These are phyloP conservation scores for Anser cygnoides DNA, from an alignment of 2,113 vertebrate genomes.

Conservation along the genomic window DNA sequence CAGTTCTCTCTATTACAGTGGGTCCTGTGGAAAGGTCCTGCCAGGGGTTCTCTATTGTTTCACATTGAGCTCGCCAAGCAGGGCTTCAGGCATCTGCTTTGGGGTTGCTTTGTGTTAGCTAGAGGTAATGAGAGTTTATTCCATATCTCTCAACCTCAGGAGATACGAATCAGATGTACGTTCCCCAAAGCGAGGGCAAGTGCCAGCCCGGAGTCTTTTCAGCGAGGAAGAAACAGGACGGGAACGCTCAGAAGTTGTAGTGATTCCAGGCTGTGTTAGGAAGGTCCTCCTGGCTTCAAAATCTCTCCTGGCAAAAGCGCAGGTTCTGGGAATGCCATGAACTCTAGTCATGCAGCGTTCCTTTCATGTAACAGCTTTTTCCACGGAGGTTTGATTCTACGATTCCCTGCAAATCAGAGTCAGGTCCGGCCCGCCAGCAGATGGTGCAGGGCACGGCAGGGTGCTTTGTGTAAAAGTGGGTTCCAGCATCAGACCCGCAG, in stretches of 20 bases:
- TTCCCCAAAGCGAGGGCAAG: not conserved
- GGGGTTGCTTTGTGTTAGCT: not conserved
- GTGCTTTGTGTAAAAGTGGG: not conserved
- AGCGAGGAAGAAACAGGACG: not conserved
- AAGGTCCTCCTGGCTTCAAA: not conserved
- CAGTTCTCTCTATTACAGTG: not conserved
- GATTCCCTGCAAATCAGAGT: not conserved
- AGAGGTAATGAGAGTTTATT: not conserved
- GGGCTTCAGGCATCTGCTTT: not conserved
- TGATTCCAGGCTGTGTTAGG: not conserved
- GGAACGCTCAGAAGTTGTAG: not conserved
- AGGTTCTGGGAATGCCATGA: not conserved
- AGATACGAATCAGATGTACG: not conserved
- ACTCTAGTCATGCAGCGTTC: not conserved
- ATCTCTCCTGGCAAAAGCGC: not conserved
- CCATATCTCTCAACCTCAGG: not conserved
- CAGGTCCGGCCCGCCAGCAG: not conserved
- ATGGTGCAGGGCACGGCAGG: not conserved
- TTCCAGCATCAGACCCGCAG: not conserved
- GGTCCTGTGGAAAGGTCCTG: not conserved
- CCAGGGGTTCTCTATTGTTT: constrained; percentile 7
- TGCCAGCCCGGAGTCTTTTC: not conserved
- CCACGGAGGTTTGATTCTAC: not conserved
- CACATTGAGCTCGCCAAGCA: not conserved
- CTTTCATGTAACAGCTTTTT: not conserved